Evolutionary conservation across 2,888 invertebrate genomes (phyloP), one percentile per base, ranked within the genome.

Genomic region (Lepidocyrtoides sp.): DNA sequence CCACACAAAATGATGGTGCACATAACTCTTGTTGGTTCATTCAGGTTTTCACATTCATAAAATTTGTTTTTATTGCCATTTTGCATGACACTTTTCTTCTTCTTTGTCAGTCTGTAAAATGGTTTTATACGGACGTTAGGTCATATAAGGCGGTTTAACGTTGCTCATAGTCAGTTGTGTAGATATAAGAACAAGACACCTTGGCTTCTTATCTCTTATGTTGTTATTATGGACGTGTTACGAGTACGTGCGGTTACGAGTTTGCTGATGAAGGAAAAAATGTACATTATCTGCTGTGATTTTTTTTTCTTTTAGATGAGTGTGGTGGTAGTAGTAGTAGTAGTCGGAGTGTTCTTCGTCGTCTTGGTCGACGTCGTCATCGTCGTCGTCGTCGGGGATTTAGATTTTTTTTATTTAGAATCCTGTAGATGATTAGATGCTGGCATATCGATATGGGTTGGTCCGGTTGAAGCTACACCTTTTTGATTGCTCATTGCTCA

Each of bases 31-130:
- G 48, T 89, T 57, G 89, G 89, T 75, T 89, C 89, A 89, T 89
- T 89, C 89, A 89, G 89, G 89, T 89, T 89, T 89, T 83, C 89
- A 89, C 89, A 89, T 89, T 89, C 89, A 89, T 89, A 89, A 89
- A 89, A 89, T 89, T 89, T 89, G 89, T 89, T 89, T 89, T 89
- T 89, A 89, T 89, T 89, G 89, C 89, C 89, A 89, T 89, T 89
- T 89, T 77, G 89, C 89, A 89, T 89, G 89, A 89, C 89, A 89
- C 88, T 89, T 89, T 89, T 88, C 79, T 82, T 36, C 36, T 41
- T 69, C n/a, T 54, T 60, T 36, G 32, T 79, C 54, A 2, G 26
- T 26, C n/a, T 32, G 51, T 51, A 72, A 57, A 81, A 63, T 44
- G 60, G 44, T 83, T 66, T 32, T 84, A 84, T 72, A 69, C 17